Evolutionary conservation across 1,140 invertebrate genomes (phyloP), one percentile per base, ranked within the genome.

Genomic region (Platyura marginata): DNA sequence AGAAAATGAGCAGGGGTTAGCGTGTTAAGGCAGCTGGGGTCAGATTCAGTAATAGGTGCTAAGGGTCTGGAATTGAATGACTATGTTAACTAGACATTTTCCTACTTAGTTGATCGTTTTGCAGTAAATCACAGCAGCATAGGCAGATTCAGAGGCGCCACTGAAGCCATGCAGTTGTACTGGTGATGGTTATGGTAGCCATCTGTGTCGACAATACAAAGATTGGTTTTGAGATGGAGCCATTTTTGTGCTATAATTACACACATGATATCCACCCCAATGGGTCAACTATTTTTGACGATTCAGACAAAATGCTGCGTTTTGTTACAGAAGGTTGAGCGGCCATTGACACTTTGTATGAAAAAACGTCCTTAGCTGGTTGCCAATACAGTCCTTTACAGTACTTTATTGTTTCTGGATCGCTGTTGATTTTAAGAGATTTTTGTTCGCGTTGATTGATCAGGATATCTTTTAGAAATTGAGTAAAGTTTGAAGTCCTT

Each of bases 1-100:
- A 60, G 33, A 44, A 57, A 60, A 51, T 62, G 56, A 4, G 50
- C 52, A 13, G 59, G 56, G 13, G 58, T 55, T 3, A 59, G 38
- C 13, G 48, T 41, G 3, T 16, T 32, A 1, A 48, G 40, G 36
- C 57, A 52, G 10, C 42, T 47, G 6, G 52, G 47, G 40, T 57
- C 41, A n/a, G n/a, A n/a, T n/a, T 50, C 44, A 23, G 50, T 51
- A 1, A 61, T 16, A n/a, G 49, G 46, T 13, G 45, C 44, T 1
- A 43, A 34, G 11, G 51, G 52, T n/a, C 53, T 8, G 3, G 47
- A 52, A 38, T 56, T 56, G 8, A 56, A n/a, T 15, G 48, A 42
- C 2, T 23, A 15, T 11, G 33, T 4, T 18, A 42, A 10, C 13
- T 15, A 37, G 9, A n/a, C 18, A 11, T 18, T 37, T 11, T 9